Base-by-base conservation (phyloP, 2,113 vertebrate species). In the Ondatra zibethicus region DNA sequence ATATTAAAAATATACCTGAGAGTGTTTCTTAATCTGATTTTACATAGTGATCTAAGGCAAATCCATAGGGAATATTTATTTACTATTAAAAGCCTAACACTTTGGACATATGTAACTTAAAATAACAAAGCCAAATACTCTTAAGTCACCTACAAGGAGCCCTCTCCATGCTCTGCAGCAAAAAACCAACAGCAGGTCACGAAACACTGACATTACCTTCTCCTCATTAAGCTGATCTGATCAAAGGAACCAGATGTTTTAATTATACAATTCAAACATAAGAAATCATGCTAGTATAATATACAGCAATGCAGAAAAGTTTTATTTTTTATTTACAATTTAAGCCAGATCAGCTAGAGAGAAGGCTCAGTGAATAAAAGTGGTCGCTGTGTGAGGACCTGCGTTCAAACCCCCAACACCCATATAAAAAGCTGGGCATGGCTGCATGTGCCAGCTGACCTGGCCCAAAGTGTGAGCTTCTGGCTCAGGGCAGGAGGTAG, bases 261-360 rank as follows among this genome's bases (percentile, higher is more conserved):
- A 65, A 91, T 96, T 39, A 94, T 0, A 70, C 0, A 10, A n/a
- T 88, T 88, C 12, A 84, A 84, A 63, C 27, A 92, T 36, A 75
- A 86, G 17, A 73, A 95, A 78, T 92, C 45, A 42, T 1, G 52
- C 61, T n/a, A 84, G 16, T 58, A 58, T 85, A 36, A 55, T 65
- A 89, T 9, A 89, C 1, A 87, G 42, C 31, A 94, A 96, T 23
- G 66, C 0, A 93, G 52, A 93, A 94, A 81, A 19, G 7, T 65
- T 58, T 89, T 93, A n/a, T 9, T 55, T 96, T 73, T 29, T 90
- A 93, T 61, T 93, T 96, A 80, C 87, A 95, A 92, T 77, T 87
- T 88, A 93, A 84, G 47, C 23, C 23, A 39, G n/a, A 39, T 23
- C 55, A 27, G 13, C 55, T 63, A 23, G 80, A 39, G 80, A 25